Conservation (phyloP, 2,888 invertebrate species). For the Hololepta plana region DNA sequence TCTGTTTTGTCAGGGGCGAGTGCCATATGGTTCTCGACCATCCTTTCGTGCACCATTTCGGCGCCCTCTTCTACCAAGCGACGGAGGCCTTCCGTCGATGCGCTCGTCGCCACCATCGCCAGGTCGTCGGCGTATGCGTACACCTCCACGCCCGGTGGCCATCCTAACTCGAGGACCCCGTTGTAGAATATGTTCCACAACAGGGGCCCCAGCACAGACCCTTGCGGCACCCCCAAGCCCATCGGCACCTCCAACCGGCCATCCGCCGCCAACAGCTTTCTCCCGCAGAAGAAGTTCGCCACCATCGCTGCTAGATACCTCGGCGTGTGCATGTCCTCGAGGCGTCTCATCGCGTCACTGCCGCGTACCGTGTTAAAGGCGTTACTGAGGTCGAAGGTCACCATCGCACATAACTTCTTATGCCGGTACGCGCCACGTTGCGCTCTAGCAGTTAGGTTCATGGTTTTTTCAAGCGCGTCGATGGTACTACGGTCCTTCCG, state of each 20-base stretch:
- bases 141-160: conserved; percentile 2
- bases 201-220: conserved; percentile 1
- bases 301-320: not conserved
- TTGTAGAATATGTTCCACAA: conserved; percentile 4
- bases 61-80: too few species aligned
- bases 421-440: not conserved
- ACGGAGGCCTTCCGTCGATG: not conserved
- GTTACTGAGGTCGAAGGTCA: conserved; percentile 7
- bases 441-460: not conserved
- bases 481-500: conserved; percentile 7
- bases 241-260: not conserved
- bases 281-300: not conserved
- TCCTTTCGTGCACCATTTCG: too few species aligned
- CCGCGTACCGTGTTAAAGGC: conserved; percentile 8
- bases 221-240: conserved; percentile 4
- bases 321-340: not conserved
- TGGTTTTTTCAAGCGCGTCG: conserved; percentile 5
- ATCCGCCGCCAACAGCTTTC: not conserved
- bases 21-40: too few species aligned
- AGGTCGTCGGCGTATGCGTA: conserved; percentile 5
- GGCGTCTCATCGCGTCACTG: conserved; percentile 2
- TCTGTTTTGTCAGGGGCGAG: conserved; percentile 8
- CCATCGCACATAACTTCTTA: conserved; percentile 4
- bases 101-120: conserved; percentile 4
- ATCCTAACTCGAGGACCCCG: conserved; percentile 1